Evolutionary conservation across 2,888 invertebrate genomes (phyloP), one percentile per base, ranked within the genome.

Genomic region (Acleris emargana): DNA sequence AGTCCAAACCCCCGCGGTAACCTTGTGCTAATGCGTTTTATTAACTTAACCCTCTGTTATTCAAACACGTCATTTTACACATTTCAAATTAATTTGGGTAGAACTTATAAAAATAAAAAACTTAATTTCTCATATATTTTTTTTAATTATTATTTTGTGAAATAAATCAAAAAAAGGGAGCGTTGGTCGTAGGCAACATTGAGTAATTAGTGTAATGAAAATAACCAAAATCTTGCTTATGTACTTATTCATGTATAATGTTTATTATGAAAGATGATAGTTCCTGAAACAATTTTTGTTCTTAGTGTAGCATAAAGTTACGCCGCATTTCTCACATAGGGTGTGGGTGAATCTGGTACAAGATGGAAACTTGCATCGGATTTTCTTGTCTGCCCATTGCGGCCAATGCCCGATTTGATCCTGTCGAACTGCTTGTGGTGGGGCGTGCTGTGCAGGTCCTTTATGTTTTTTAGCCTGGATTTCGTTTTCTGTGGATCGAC

Each of bases 371-470:
- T 50, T 50, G 20, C 49, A 50, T 4, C 25, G 20, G 49, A 50
- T 50, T 20, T 50, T 50, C 20, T 50, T 50, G 20, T 50, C 49
- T 20, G 22, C 59, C 76, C 72, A 73, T 45, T 64, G 13, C 0
- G 75, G 73, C 74, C 74, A 73, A 58, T 74, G 72, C 0, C 73
- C 74, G 13, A 69, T 62, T 42, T 75, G 73, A 42, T 74, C 72
- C 58, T 74, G 73, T 7, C 71, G 59, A 1, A 74, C 70, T 64
- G 71, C 72, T 32, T 57, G 57, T 66, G 73, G 72, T 47, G 72
- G 75, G 16, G 62, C 69, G 55, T 71, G 62, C 52, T 76, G 73
- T 16, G 76, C 75, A 59, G 71, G 71, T 54, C 71, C 71, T 49
- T 72, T 73, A 38, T 47, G 68, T 57, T 70, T 68, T 71, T 73